Evolutionary conservation across 2,888 invertebrate species (phyloP), one percentile per base, ranked within the genome.

Genomic region (Argyresthia albistria): DNA sequence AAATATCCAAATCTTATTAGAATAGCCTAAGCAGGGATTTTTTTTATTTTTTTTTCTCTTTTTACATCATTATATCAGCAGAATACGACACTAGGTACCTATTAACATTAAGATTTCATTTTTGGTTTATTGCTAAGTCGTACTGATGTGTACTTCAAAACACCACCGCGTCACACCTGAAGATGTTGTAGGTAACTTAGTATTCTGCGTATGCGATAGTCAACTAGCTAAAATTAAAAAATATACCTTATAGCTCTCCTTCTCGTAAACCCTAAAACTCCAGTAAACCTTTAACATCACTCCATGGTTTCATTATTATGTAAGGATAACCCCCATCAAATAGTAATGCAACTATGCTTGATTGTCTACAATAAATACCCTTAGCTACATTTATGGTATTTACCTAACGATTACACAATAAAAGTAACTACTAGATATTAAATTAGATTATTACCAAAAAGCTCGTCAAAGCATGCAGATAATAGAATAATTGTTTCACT

Each of bases 381-480:
- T 84, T 86, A 86, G 66, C 86, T 87, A 87, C 59, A 73, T 75
- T 71, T 75, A 78, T 69, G 68, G 65, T 84, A 83, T 75, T 43
- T 65, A 72, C 71, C 87, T 87, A 87, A 82, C 60, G 83, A 81
- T 86, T 87, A 86, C 76, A 84, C 78, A 81, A 76, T 84, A 69
- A 83, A 82, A 79, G 76, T 86, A 82, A 79, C 83, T 86, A 82
- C 81, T 80, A 80, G 75, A 70, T 78, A 76, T 83, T 80, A 81
- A 83, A 84, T 82, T 82, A 87, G 80, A 81, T 84, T 86, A 87
- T 83, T 84, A 81, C 86, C 84, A 80, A 84, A 86, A 88, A 88
- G 88, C 88, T 88, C 88, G 83, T 88, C 86, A 73, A 88, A 88
- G 87, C 87, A 87, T 87, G 87, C 87, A 82, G 77, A 83, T 83